Percentiles rank a stretch among this genome's conserved stretches.
Conservation (phyloP, 2,797 vertebrate genomes). For the Chromobotia macracanthus region DNA sequence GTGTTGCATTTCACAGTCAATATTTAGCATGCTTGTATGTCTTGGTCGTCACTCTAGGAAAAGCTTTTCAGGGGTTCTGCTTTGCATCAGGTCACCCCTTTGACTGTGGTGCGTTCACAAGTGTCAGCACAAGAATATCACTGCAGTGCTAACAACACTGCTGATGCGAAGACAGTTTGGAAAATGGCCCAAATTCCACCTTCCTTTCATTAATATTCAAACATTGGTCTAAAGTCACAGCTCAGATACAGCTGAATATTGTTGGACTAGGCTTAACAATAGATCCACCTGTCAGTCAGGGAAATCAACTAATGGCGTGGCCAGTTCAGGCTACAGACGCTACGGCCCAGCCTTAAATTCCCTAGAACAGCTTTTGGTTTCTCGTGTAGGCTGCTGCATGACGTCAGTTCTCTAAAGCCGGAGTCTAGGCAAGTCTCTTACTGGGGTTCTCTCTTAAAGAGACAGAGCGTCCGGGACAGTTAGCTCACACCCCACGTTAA, state of each 20-base stretch:
- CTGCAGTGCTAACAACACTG: conserved; percentile 44
- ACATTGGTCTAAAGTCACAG: conserved; percentile 37
- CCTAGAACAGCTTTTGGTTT: conserved; percentile 25
- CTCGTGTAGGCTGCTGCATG: conserved; percentile 44
- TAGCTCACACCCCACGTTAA: background rate
- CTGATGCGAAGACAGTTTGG: conserved; percentile 38
- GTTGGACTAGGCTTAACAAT: background rate
- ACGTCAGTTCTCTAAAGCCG: conserved; percentile 40
- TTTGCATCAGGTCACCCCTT: conserved; percentile 7
- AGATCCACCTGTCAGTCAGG: conserved; percentile 37
- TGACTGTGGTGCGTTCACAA: background rate
- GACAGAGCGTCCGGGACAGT: conserved; percentile 21
- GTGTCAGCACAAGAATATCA: conserved; percentile 40
- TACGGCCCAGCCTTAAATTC: conserved; percentile 32
- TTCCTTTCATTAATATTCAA: background rate
- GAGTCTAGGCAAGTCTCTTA: conserved; percentile 46
- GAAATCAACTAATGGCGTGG: background rate
- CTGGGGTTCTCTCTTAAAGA: conserved; percentile 59
- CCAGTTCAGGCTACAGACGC: background rate
- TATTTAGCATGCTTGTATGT: background rate
- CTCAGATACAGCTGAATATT: conserved; percentile 7
- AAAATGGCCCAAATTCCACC: conserved; percentile 2
- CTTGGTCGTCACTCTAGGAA: background rate
- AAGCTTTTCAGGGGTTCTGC: background rate
- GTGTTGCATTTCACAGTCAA: background rate